Percentiles rank a stretch among this genome's conserved stretches.
Evolutionary conservation across 2,797 vertebrate species (phyloP).

Genomic region (Brachyrhaphis roseni): DNA sequence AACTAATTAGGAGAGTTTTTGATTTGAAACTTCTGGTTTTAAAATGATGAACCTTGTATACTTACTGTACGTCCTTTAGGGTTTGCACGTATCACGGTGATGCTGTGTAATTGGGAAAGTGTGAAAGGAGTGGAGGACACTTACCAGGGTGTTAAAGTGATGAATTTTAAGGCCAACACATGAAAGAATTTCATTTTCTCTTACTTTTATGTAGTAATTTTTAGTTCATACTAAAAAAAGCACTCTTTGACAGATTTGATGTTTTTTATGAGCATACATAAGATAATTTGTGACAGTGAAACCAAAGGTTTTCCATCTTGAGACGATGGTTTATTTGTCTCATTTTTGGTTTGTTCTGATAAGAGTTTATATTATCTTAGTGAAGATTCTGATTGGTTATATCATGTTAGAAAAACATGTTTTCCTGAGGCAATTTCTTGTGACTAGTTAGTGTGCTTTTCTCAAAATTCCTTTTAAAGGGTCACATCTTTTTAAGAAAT

Average conservation of each 20-base stretch:
- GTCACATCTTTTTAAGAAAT: background rate
- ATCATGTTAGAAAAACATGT: background rate
- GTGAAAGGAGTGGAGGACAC: constrained; percentile 13
- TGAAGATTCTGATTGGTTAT: background rate
- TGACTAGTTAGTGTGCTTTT: background rate
- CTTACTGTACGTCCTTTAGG: constrained; percentile 40
- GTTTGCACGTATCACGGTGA: constrained; percentile 35
- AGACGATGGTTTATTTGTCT: background rate
- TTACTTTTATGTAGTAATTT: constrained; percentile 1
- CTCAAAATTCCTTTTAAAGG: background rate
- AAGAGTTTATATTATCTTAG: background rate
- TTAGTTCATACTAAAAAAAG: background rate
- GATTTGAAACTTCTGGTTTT: constrained; percentile 56
- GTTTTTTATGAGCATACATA: background rate
- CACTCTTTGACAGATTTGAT: background rate
- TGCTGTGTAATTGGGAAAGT: constrained; percentile 53
- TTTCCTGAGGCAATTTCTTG: background rate
- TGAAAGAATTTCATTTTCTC: constrained; percentile 17
- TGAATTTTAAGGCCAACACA: constrained; percentile 24
- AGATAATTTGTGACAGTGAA: background rate
- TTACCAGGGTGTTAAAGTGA: constrained; percentile 22
- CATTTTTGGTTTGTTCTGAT: background rate
- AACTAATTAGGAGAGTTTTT: constrained; percentile 67
- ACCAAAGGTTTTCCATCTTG: background rate
- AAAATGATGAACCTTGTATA: constrained; percentile 54